These are phyloP conservation scores for Geococcyx californianus DNA, from an alignment of 2,113 vertebrate species.

Conservation along the genomic window DNA sequence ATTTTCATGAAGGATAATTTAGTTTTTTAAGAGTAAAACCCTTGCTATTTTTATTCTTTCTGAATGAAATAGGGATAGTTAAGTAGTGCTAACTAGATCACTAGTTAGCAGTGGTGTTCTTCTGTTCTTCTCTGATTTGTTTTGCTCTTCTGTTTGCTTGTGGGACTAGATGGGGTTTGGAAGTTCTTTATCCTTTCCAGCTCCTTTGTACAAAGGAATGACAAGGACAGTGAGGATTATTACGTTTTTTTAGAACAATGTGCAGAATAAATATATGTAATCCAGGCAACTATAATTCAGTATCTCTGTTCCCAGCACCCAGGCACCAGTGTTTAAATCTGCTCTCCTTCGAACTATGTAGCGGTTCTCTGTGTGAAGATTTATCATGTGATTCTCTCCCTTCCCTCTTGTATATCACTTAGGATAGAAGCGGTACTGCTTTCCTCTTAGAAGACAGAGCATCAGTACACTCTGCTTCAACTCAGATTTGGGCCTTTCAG, in stretches of 20 bases:
- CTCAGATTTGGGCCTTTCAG: conserved; percentile 75
- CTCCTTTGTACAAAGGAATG: background rate
- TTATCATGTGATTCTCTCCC: conserved; percentile 68
- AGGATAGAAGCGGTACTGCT: conserved; percentile 77
- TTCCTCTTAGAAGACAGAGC: conserved; percentile 75
- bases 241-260: background rate
- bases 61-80: background rate
- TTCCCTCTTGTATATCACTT: conserved; percentile 74
- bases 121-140: no score
- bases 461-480: conserved; percentile 71
- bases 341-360: conserved; percentile 19
- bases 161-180: background rate
- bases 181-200: background rate
- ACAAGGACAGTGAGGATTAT: background rate
- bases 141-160: background rate
- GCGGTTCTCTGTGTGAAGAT: conserved; percentile 55
- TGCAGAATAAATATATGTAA: background rate
- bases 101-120: background rate
- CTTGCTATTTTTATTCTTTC: background rate
- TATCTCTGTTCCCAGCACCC: conserved; percentile 8
- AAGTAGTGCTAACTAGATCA: background rate
- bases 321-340: background rate
- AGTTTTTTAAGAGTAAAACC: background rate
- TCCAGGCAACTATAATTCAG: background rate
- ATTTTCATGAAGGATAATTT: background rate